Evolutionary conservation across 2,113 vertebrate species (phyloP), one percentile per base, ranked within the genome.

Genomic region (Aptenodytes forsteri): DNA sequence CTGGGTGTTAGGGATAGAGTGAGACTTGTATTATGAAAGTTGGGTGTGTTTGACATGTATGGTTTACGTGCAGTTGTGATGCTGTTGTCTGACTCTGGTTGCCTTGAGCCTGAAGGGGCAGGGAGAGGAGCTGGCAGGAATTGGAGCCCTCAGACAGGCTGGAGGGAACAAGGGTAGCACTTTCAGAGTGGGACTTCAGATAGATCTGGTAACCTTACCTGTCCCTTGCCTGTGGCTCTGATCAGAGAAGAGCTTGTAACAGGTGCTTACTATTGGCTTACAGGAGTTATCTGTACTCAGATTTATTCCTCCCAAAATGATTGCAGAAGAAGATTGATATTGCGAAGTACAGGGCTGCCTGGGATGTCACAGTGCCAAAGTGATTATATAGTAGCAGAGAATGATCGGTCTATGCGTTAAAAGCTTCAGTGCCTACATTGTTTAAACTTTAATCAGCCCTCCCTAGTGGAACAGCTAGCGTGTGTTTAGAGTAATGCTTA

Each of bases 401-500:
- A 40, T n/a, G n/a, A 84, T 73, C n/a, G 30, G n/a, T 58, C 36
- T 80, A n/a, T 71, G 47, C 75, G 46, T 87, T 83, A 89, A 78
- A 93, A 93, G 83, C 52, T 79, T 81, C 72, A 67, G 56, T 1
- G 8, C 38, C 44, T 78, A 49, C 44, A 70, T 67, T 94, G 80
- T 90, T 97, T 83, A 86, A 92, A 78, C 67, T 92, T 93, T 64
- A 81, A 80, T 90, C 73, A 75, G 25, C 18, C 29, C 42, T 95
- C 72, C 76, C 59, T 67, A 15, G 72, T 75, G 80, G 90, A 94
- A 75, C 46, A 87, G 55, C 64, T 77, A 94, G 55, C 56, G 42
- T 89, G 73, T 90, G 72, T 93, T 95, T 89, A 82, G 73, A 87
- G 29, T 83, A 83, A 79, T 84, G 21, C 72, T 93, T 96, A 49